Conservation (phyloP, 2,797 vertebrate species). For the Anisognathus igniventris region DNA sequence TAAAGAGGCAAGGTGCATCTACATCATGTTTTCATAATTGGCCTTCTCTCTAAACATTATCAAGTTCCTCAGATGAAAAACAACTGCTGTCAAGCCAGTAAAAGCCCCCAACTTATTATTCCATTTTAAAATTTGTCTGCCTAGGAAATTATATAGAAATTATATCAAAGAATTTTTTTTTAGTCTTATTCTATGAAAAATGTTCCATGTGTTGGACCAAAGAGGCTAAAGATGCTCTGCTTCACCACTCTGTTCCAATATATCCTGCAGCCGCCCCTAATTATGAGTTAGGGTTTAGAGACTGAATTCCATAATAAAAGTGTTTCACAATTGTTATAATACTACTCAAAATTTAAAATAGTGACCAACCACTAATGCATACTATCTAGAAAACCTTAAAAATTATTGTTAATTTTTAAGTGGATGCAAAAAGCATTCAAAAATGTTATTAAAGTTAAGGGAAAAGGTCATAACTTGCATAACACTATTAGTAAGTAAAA, state of each 20-base stretch:
- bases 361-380: background rate
- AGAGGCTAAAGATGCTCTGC: background rate
- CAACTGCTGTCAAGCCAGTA: background rate
- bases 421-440: background rate
- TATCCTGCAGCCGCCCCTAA: background rate
- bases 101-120: background rate
- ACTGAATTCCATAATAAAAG: background rate
- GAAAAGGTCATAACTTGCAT: background rate
- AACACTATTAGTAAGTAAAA: background rate
- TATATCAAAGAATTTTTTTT: background rate
- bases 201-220: background rate
- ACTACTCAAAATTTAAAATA: background rate
- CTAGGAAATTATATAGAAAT: background rate
- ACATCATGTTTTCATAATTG: background rate
- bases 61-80: background rate
- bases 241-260: background rate
- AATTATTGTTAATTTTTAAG: background rate
- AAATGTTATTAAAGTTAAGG: background rate
- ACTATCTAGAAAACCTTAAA: background rate
- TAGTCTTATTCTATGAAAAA: background rate
- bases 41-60: background rate
- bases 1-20: background rate
- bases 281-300: background rate
- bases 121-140: background rate
- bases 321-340: background rate